phyloP scores from a whole-genome alignment of 2,113 vertebrate species.

The Syrmaticus mikado region DNA sequence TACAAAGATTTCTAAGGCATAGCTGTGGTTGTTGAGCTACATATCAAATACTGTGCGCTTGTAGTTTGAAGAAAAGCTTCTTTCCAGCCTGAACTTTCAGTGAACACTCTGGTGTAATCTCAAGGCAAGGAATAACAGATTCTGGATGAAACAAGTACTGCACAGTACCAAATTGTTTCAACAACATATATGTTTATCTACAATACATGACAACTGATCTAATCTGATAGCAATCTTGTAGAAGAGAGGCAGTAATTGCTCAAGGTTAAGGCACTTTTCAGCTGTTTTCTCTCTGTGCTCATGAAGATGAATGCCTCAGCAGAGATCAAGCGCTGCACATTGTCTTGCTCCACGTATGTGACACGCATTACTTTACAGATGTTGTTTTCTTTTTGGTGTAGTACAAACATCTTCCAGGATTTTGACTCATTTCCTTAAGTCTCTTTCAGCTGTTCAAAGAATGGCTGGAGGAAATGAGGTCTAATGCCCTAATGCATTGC shows the following conservation, averaged over 20 bases:
- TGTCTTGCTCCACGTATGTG: slow-evolving; percentile 18
- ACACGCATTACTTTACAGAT: slow-evolving; percentile 70
- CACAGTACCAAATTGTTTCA: background rate
- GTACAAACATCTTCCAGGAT: slow-evolving; percentile 77
- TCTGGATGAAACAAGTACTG: background rate
- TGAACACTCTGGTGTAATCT: background rate
- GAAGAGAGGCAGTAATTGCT: slow-evolving; percentile 25
- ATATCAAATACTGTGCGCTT: background rate
- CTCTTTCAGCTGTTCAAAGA: slow-evolving; percentile 75
- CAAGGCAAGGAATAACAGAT: slow-evolving; percentile 23
- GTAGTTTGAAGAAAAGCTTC: slow-evolving; percentile 2
- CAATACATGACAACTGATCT: background rate
- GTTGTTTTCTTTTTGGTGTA: slow-evolving; percentile 75
- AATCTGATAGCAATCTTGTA: background rate
- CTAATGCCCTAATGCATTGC: slow-evolving; percentile 61
- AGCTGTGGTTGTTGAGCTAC: background rate
- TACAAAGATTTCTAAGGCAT: background rate
- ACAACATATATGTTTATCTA: slow-evolving; percentile 16
- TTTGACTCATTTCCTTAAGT: slow-evolving; percentile 86
- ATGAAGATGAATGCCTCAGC: background rate
- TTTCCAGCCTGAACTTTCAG: background rate
- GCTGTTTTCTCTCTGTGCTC: background rate
- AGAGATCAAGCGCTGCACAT: background rate
- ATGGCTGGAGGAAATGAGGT: slow-evolving; percentile 77
- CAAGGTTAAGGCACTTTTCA: slow-evolving; percentile 47